Evolutionary conservation across 2,113 vertebrate species (phyloP), one percentile per base, ranked within the genome.

Genomic region (Rhinolophus sinicus): DNA sequence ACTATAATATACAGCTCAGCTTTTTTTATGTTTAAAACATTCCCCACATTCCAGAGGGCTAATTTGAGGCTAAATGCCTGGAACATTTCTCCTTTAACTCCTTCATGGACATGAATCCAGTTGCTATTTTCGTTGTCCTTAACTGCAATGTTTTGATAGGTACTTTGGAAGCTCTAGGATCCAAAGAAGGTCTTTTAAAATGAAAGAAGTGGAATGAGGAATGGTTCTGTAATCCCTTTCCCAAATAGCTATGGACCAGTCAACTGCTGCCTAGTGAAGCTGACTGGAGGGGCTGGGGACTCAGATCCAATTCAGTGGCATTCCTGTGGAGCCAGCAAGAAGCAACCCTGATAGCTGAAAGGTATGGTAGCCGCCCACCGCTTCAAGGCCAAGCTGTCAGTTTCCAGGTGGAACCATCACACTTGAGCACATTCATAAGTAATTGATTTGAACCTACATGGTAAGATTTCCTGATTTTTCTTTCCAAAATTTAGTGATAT

Each of bases 1-100:
- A 97, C 93, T 93, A 95, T 94, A 96, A 92, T 80, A 96, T 72
- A 95, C 88, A 94, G 95, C 64, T 93, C 89, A 97, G 93, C 78
- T 54, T 64, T 97, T 97, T 93, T 44, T 92, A 76, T 93, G 75
- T 94, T 97, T 94, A 93, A 97, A 96, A 96, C 96, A 97, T 97
- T 97, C 87, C 62, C 93, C 87, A 90, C 96, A 96, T 98, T 97
- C 96, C 95, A 96, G 58, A 93, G 70, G 88, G 75, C 92, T 96
- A 95, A 97, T 95, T 96, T 97, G 96, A 97, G 96, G 70, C 69
- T 38, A 95, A 95, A 93, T 70, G 96, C 87, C 83, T 95, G 83
- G 84, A 93, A 94, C 95, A 75, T 70, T 30, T 67, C 47, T 94
- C 26, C 56, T 80, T 97, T 97, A 97, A 97, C 96, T 82, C 94